A percentile compares a stretch with the other conserved stretches of the same genome.
These are phyloP conservation scores for Naso thynnoides DNA, from an alignment of 2,797 vertebrate genomes.

Conservation along the genomic window DNA sequence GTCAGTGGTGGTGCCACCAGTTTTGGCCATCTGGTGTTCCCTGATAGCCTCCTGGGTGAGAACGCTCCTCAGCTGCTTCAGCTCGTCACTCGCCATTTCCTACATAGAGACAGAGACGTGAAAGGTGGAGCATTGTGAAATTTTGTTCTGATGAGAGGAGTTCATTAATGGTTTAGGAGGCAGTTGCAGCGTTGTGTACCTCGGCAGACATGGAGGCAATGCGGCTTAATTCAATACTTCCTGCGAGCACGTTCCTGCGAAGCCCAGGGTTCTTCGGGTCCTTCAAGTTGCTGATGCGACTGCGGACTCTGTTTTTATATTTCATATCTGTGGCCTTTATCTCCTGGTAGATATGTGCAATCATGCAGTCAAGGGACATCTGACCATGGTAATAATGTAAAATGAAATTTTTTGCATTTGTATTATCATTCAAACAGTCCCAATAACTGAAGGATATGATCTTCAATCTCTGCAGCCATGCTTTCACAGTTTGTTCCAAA, in stretches of 20 bases:
- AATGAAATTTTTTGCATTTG: not conserved
- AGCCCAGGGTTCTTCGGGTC: constrained; percentile 96
- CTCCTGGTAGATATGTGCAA: constrained; percentile 96
- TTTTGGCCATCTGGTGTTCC: constrained; percentile 99
- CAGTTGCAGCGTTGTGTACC: constrained; percentile 75
- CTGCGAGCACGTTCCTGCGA: constrained; percentile 92
- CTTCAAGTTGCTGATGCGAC: constrained; percentile 98
- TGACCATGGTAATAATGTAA: not conserved
- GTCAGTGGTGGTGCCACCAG: constrained; percentile 92
- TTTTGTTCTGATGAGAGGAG: no score
- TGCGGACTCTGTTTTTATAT: constrained; percentile 96
- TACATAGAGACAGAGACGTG: constrained; percentile 51
- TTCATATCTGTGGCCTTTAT: constrained; percentile 96
- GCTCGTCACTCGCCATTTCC: constrained; percentile 99
- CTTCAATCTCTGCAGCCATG: constrained; percentile 96
- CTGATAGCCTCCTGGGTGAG: constrained; percentile 98
- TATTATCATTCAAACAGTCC: not conserved
- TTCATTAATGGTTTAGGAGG: not conserved
- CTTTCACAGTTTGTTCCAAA: constrained; percentile 92
- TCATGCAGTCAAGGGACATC: constrained; percentile 69
- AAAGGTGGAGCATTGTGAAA: not conserved
- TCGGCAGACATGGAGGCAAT: constrained; percentile 96
- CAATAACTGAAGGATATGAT: constrained; percentile 91
- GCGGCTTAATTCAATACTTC: constrained; percentile 87
- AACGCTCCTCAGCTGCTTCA: constrained; percentile 92